Percentiles rank a stretch among this genome's conserved stretches.
Evolutionary conservation across 1,140 invertebrate species (phyloP).

Genomic region (Lasioglossum baleicum): DNA sequence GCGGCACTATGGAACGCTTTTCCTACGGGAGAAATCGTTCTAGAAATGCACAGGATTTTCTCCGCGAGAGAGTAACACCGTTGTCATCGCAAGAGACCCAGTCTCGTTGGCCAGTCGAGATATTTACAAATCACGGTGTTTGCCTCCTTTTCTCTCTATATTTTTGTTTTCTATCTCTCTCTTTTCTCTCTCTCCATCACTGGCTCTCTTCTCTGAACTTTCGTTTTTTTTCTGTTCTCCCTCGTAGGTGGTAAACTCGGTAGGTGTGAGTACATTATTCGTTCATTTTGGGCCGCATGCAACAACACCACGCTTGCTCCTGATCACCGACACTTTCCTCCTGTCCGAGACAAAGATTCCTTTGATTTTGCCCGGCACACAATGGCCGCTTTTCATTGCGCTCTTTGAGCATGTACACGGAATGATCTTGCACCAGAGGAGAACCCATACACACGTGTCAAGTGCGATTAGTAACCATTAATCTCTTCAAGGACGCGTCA

Average conservation of each 20-base stretch:
- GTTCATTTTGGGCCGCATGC: conserved; percentile 49
- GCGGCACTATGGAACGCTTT: too few species aligned
- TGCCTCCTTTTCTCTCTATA: not conserved
- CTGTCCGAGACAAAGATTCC: not conserved
- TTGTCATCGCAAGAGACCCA: too few species aligned
- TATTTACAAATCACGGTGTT: too few species aligned
- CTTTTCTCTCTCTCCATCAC: not conserved
- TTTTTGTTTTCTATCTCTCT: not conserved
- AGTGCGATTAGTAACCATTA: too few species aligned
- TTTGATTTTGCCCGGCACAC: not conserved
- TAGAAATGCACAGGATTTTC: too few species aligned
- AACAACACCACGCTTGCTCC: not conserved
- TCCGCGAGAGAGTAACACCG: too few species aligned
- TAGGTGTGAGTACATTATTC: conserved; percentile 74
- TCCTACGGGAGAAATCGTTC: too few species aligned
- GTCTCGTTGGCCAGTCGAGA: too few species aligned
- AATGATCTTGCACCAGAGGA: too few species aligned
- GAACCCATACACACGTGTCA: not conserved
- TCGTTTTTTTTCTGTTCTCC: conserved; percentile 61
- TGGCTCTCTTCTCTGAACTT: conserved; percentile 43
- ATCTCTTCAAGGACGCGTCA: too few species aligned
- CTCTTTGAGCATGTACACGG: not conserved
- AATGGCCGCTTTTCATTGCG: conserved; percentile 29
- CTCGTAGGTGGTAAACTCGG: conserved; percentile 74
- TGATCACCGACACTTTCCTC: not conserved